These are phyloP conservation scores for Gastracanthus pulcherrimus DNA, from an alignment of 2,888 invertebrate species.

Conservation along the genomic window DNA sequence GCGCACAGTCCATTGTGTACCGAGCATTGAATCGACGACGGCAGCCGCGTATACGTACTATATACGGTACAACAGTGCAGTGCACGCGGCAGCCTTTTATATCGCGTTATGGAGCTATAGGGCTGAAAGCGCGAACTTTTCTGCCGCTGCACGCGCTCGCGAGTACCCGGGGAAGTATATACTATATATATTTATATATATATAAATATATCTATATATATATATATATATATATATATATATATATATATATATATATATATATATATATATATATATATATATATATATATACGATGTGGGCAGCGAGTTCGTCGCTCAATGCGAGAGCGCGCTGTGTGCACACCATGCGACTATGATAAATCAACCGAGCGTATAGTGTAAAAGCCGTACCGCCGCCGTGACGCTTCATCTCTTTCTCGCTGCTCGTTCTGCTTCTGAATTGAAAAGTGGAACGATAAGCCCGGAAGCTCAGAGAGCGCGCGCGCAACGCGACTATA, in stretches of 20 bases:
- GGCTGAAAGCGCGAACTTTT: neutral
- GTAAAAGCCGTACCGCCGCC: no score
- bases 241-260: neutral
- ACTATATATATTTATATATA: neutral
- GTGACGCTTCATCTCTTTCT: no score
- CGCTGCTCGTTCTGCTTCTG: no score
- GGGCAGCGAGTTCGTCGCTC: no score
- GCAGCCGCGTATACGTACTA: no score
- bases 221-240: neutral
- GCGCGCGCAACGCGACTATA: no score
- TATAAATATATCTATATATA: neutral
- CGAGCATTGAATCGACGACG: constrained; percentile 26
- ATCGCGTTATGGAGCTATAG: neutral
- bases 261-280: neutral
- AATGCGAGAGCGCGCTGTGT: no score
- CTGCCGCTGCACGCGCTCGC: neutral
- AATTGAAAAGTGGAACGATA: constrained; percentile 52
- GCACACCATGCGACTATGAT: constrained; percentile 20
- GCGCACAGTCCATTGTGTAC: constrained; percentile 6
- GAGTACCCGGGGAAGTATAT: no score
- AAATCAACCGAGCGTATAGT: constrained; percentile 28
- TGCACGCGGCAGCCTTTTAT: no score
- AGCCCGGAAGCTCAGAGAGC: constrained; percentile 32
- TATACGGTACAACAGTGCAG: no score
- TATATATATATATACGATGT: no score